These are phyloP conservation scores for Clusia tigrina DNA, from an alignment of 2,888 invertebrate genomes.

Conservation along the genomic window DNA sequence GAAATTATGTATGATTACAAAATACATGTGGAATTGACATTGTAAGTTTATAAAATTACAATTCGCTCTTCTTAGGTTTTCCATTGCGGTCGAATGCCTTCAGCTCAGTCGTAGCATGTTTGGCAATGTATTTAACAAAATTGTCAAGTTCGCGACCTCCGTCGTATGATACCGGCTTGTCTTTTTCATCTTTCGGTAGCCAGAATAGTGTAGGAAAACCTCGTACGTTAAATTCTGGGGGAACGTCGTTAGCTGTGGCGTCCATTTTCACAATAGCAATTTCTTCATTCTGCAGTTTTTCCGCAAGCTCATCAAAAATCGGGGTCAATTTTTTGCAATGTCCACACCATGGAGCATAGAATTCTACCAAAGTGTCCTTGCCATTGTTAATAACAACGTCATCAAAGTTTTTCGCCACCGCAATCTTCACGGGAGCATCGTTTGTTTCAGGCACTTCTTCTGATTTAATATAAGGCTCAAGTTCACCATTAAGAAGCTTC, in stretches of 20 bases:
- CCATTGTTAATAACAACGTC: slow-evolving; percentile 89
- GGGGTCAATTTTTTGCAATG: slow-evolving; percentile 98
- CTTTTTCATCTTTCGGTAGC: slow-evolving; percentile 84
- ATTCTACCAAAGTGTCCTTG: slow-evolving; percentile 95
- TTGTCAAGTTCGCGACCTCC: slow-evolving; percentile 93
- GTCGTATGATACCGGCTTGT: slow-evolving; percentile 85
- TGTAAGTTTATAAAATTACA: slow-evolving; percentile 45
- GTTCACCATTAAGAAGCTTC: slow-evolving; percentile 79
- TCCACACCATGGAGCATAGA: slow-evolving; percentile 99
- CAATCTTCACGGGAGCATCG: slow-evolving; percentile 83
- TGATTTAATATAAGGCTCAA: slow-evolving; percentile 94
- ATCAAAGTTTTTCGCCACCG: slow-evolving; percentile 97
- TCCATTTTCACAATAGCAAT: slow-evolving; percentile 97
- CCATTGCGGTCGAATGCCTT: slow-evolving; percentile 89
- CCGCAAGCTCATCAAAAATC: slow-evolving; percentile 91
- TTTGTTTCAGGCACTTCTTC: slow-evolving; percentile 89
- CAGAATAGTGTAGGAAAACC: slow-evolving; percentile 99
- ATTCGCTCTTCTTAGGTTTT: slow-evolving; percentile 65
- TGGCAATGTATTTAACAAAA: slow-evolving; percentile 93
- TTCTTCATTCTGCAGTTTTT: slow-evolving; percentile 84
- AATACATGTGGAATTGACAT: too few species aligned
- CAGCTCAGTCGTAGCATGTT: slow-evolving; percentile 88
- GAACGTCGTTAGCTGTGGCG: slow-evolving; percentile 98
- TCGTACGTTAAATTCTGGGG: slow-evolving; percentile 85
- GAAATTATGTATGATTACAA: too few species aligned